Evolutionary conservation across 2,888 invertebrate species (phyloP), one percentile per base, ranked within the genome.

Genomic region (Clanis bilineata): DNA sequence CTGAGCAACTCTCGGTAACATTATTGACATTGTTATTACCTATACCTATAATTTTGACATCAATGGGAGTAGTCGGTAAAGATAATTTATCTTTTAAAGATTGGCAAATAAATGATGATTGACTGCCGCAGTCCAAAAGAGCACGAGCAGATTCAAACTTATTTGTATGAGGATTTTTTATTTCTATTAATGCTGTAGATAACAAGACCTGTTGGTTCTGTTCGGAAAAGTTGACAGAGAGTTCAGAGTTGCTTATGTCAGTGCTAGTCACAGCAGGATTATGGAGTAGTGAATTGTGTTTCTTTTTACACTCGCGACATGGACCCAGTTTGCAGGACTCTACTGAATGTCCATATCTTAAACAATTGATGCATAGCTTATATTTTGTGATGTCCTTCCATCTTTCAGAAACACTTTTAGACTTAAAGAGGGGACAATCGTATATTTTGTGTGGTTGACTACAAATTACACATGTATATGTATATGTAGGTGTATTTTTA

Each of bases 301-400:
- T n/a, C 21, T 61, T 47, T 1, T 62, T 64, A 38, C 71, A 69
- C n/a, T 61, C 43, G 0, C 64, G 59, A 45, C 71, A 70, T 3
- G 67, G 64, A 9, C 68, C 66, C 45, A 67, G 28, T 1, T 63
- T 60, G 58, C 70, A 70, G 0, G 65, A 59, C n/a, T 15, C 44
- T 0, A 43, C 22, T n/a, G 25, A 10, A 25, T 67, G 65, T 4
- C 65, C 65, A 6, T 57, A 57, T 25, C 65, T 44, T 12, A 65
- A 21, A 41, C 64, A 67, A 39, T 65, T 63, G 5, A 18, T 0
- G 18, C 65, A 67, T 32, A 67, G 23, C 21, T 64, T 64, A 4
- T 57, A 58, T 56, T 57, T 58, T 5, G 15, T 23, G 5, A 62
- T 58, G n/a, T 58, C 56, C 12, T 32, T 4, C 15, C 47, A 39